A percentile compares a stretch with the other conserved stretches of the same genome.
These are phyloP conservation scores for Periparus ater DNA, from an alignment of 2,797 vertebrate genomes.

Conservation along the genomic window DNA sequence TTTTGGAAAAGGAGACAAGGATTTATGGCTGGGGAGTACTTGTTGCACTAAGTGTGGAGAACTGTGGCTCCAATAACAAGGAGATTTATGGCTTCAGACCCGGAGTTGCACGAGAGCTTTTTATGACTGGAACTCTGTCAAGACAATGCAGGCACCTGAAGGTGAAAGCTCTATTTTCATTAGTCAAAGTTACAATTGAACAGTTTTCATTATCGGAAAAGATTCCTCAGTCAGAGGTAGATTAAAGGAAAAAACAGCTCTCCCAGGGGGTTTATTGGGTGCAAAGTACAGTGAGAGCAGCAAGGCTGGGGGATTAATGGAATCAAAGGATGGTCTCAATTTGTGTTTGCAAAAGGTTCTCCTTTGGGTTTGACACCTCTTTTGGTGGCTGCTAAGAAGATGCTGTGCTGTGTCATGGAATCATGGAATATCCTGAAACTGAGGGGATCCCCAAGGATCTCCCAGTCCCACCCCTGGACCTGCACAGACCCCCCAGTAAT, in stretches of 20 bases:
- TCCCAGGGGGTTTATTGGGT: neutral
- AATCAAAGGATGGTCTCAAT: neutral
- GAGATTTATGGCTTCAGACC: conserved; percentile 43
- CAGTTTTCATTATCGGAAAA: neutral
- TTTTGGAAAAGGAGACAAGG: conserved; percentile 47
- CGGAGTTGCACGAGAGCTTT: neutral
- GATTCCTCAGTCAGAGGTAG: neutral
- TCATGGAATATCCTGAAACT: neutral
- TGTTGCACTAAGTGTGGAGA: conserved; percentile 50
- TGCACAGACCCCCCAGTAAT: accelerated
- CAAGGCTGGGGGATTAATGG: neutral
- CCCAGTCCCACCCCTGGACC: accelerated
- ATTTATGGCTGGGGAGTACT: conserved; percentile 50
- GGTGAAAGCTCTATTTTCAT: conserved; percentile 7
- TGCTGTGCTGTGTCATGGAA: neutral
- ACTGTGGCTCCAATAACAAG: conserved; percentile 1
- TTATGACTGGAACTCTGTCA: conserved; percentile 24
- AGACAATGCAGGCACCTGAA: neutral
- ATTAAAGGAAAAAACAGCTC: neutral
- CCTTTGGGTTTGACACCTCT: neutral
- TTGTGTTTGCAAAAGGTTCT: neutral
- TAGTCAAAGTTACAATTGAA: neutral
- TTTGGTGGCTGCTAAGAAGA: neutral
- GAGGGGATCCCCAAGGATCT: neutral
- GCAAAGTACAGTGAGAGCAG: neutral